A percentile compares a stretch with the other conserved stretches of the same genome.
Evolutionary conservation across 2,113 vertebrate species (phyloP).

Genomic region (Vulpes vulpes): DNA sequence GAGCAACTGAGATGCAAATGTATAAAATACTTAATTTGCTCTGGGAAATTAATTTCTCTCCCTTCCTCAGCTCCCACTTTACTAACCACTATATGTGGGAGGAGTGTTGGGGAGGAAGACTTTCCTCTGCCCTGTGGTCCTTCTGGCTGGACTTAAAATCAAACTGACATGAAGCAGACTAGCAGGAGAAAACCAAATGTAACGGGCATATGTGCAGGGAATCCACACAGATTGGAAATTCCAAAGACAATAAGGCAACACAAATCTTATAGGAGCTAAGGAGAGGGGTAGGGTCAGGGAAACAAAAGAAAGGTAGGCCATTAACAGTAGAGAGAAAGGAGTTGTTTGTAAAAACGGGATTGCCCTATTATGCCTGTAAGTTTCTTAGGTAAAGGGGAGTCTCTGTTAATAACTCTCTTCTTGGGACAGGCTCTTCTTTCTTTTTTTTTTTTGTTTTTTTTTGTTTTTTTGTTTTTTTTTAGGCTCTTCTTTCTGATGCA

Average conservation of each 20-base stretch:
- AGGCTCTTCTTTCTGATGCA: not conserved
- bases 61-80: not conserved
- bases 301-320: not conserved
- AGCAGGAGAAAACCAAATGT: not conserved
- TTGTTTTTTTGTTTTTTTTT: too few relatives aligned
- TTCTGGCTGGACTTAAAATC: not conserved
- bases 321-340: not conserved
- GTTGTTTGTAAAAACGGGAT: not conserved
- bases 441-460: too few relatives aligned
- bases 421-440: not conserved
- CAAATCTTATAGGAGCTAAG: not conserved
- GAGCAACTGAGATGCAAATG: not conserved
- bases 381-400: not conserved
- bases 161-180: not conserved
- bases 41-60: not conserved
- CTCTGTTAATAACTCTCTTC: not conserved
- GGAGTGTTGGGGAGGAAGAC: not conserved
- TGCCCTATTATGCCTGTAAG: not conserved
- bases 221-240: not conserved
- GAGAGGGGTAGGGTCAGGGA: not conserved
- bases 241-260: not conserved
- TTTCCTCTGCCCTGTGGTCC: not conserved
- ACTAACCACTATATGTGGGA: not conserved
- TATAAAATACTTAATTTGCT: not conserved
- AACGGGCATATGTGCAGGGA: not conserved